Evolutionary conservation across 2,888 invertebrate species (phyloP).

Genomic region (Nematopogon swammerdamellus): DNA sequence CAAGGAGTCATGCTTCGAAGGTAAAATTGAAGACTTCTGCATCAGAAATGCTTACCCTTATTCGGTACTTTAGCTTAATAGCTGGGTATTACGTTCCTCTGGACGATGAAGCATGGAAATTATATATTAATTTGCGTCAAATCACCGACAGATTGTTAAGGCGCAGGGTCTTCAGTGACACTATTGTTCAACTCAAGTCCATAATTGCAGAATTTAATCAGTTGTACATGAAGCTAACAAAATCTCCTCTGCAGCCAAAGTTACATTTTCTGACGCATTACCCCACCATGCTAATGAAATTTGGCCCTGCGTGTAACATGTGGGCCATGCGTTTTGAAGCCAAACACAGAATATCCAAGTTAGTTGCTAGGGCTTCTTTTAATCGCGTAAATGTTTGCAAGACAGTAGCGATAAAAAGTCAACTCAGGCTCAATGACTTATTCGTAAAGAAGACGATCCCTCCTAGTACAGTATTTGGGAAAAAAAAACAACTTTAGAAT

Average conservation of each 20-base stretch:
- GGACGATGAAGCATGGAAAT: conserved; percentile 9
- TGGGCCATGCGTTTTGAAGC: conserved; percentile 13
- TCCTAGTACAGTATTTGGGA: too few species aligned
- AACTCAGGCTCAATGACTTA: conserved; percentile 8
- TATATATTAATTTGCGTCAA: conserved; percentile 2
- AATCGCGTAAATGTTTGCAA: conserved; percentile 8
- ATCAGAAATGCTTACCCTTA: conserved; percentile 10
- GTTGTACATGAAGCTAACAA: conserved; percentile 5
- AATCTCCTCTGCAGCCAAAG: background rate
- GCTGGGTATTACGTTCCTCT: conserved; percentile 9
- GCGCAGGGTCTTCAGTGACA: conserved; percentile 5
- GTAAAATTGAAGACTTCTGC: conserved; percentile 2
- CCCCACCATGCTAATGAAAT: conserved; percentile 7
- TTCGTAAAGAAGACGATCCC: too few species aligned
- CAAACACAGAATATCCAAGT: conserved; percentile 9
- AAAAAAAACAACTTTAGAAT: too few species aligned
- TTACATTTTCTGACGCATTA: conserved; percentile 11
- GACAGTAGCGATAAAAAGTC: conserved; percentile 10
- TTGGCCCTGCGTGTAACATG: conserved; percentile 9
- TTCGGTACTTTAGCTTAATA: conserved; percentile 12
- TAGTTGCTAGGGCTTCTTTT: conserved; percentile 6
- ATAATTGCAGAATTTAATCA: conserved; percentile 10
- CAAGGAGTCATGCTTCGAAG: conserved; percentile 4
- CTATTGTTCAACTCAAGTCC: conserved; percentile 6
- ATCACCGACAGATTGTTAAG: conserved; percentile 3